Evolutionary conservation across 2,113 vertebrate species (phyloP), one percentile per base, ranked within the genome.

Genomic region (Helogale parvula): DNA sequence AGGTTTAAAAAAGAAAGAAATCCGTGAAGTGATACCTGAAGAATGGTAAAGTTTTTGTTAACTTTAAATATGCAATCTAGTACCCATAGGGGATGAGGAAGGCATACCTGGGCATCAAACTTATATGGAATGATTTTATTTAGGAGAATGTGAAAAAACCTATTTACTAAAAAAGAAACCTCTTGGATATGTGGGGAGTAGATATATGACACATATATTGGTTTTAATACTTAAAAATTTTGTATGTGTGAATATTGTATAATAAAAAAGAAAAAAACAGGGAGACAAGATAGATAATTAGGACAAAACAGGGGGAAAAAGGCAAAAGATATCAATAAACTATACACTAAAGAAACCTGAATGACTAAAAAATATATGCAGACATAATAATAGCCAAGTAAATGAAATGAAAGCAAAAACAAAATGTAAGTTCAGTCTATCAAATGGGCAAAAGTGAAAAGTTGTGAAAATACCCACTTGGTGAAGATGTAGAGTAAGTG

Each of bases 391-490:
- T 79, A 69, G 60, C 31, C 8, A 41, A 33, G 13, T 38, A 80
- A 88, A 72, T 82, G 13, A 92, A 66, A 87, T 33, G 16, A 63
- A 87, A 92, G 31, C 23, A 74, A 76, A 72, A 63, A 50, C 79
- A 29, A 71, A 80, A 89, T 69, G 33, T 19, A 52, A 76, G 3
- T 66, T 54, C 14, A 47, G 2, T 50, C 3, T 85, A 10, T 60
- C 33, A 72, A 92, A 74, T 65, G 66, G 35, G 23, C 60, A 72
- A 79, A 95, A 91, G 91, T 60, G 50, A 85, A 74, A 88, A 85
- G 85, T 16, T 12, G n/a, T 87, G 25, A 92, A 95, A 87, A 81
- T 72, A 72, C 41, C 23, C 38, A 65, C 63, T 13, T 65, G 50
- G 11, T 63, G 19, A 87, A 81, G 47, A 9, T 25, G 0, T 63